Percentiles rank a stretch among this genome's conserved stretches.
Conservation (phyloP, 2,113 vertebrate species). For the Gallinago media region DNA sequence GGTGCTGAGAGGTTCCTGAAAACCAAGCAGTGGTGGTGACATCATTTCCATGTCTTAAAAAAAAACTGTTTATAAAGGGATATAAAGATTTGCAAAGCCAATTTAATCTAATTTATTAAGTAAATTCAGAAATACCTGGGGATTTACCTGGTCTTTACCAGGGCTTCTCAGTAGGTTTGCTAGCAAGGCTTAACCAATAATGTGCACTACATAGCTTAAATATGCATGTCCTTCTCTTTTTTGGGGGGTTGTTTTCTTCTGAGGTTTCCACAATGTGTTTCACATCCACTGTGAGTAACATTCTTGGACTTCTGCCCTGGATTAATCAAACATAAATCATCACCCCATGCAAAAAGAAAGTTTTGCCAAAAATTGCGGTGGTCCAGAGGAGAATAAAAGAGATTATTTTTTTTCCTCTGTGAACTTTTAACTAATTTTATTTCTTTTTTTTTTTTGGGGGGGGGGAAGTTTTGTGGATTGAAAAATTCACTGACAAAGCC, state of each 20-base stretch:
- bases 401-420: neutral
- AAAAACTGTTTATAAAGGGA: neutral
- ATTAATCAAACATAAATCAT: conserved; percentile 45
- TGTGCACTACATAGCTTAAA: neutral
- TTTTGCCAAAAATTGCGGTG: conserved; percentile 13
- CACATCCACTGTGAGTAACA: neutral
- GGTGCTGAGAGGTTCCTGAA: neutral
- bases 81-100: neutral
- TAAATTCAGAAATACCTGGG: neutral
- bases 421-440: neutral
- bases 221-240: neutral
- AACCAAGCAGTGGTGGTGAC: neutral
- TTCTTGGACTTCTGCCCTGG: conserved; percentile 22
- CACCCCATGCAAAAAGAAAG: neutral
- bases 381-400: neutral
- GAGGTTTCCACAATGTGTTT: conserved; percentile 27
- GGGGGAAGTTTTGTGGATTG: neutral
- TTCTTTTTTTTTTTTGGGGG: neutral
- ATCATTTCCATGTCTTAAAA: neutral
- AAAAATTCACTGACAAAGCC: neutral
- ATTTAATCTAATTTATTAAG: neutral
- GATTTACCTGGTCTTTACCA: neutral
- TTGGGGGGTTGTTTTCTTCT: neutral
- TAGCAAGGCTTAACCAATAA: neutral
- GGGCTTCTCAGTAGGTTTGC: neutral